These are phyloP conservation scores for Xyliphius kryptos DNA, from an alignment of 2,113 vertebrate genomes.

Conservation along the genomic window DNA sequence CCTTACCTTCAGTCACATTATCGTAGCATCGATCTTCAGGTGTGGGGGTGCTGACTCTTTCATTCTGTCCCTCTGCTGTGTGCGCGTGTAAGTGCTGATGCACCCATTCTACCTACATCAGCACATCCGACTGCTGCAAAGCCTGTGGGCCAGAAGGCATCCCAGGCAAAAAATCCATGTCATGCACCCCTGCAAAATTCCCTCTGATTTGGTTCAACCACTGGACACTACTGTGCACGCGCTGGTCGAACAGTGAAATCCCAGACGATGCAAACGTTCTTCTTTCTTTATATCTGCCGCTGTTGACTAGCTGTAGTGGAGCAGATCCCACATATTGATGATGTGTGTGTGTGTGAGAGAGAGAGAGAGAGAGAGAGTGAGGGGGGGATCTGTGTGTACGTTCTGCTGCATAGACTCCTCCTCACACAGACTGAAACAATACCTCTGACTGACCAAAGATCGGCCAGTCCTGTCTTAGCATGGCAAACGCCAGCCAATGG, in stretches of 20 bases:
- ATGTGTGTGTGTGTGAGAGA: constrained; percentile 13
- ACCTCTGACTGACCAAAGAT: constrained; percentile 9
- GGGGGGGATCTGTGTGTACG: constrained; percentile 12
- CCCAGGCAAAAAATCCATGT: constrained; percentile 24
- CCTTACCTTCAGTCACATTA: constrained; percentile 41
- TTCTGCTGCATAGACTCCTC: constrained; percentile 45
- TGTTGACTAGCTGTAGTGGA: constrained; percentile 12
- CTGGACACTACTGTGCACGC: no score
- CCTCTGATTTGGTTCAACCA: neutral
- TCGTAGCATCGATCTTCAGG: constrained; percentile 14
- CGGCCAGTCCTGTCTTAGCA: constrained; percentile 20
- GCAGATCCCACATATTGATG: constrained; percentile 22
- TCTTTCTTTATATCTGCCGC: neutral
- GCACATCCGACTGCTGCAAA: constrained; percentile 36
- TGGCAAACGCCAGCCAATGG: constrained; percentile 26
- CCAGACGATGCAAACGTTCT: neutral
- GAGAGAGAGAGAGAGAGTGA: constrained; percentile 25
- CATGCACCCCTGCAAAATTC: constrained; percentile 9
- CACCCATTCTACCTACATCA: constrained; percentile 40
- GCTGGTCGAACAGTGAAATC: neutral
- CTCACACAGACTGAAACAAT: constrained; percentile 25
- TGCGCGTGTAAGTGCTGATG: constrained; percentile 15
- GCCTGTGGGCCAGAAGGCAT: constrained; percentile 30
- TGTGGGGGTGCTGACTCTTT: constrained; percentile 14
- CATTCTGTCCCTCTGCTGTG: constrained; percentile 20